Conservation (phyloP, 2,113 vertebrate genomes). For the Dryoscopus gambensis region DNA sequence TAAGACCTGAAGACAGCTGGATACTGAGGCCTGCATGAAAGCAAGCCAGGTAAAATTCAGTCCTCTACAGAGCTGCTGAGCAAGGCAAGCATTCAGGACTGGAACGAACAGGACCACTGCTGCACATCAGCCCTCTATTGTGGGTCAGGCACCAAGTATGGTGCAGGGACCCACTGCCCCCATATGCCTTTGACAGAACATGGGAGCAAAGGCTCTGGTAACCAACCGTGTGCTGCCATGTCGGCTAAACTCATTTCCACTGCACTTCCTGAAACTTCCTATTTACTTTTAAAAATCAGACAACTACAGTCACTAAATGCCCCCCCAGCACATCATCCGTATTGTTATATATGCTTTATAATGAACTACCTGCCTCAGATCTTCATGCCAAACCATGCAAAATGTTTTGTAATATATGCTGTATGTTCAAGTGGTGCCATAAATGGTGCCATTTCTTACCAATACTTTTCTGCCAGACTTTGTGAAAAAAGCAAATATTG, state of each 20-base stretch:
- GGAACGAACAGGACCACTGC: not conserved
- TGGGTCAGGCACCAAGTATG: not conserved
- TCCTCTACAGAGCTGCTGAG: not conserved
- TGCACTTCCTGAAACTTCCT: not conserved
- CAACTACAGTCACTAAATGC: not conserved
- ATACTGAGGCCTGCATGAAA: not conserved
- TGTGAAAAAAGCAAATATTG: slow-evolving; percentile 95
- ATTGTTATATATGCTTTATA: not conserved
- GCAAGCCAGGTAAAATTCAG: not conserved
- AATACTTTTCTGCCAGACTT: slow-evolving; percentile 95
- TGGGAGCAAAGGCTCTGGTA: not conserved
- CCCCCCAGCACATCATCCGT: not conserved
- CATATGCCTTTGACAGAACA: not conserved
- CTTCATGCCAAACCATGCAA: not conserved
- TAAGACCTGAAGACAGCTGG: not conserved
- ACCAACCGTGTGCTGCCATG: not conserved
- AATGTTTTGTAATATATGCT: not conserved
- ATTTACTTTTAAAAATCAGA: not conserved
- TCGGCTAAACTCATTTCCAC: not conserved
- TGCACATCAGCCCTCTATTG: not conserved
- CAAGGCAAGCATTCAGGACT: not conserved
- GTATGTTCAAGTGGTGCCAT: not conserved
- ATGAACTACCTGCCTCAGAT: not conserved
- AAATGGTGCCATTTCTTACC: slow-evolving; percentile 74
- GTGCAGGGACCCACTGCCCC: not conserved